Percentiles rank a stretch among this genome's conserved stretches.
phyloP scores from a whole-genome alignment of 2,888 invertebrate genomes.

The Encarsia formosa region DNA sequence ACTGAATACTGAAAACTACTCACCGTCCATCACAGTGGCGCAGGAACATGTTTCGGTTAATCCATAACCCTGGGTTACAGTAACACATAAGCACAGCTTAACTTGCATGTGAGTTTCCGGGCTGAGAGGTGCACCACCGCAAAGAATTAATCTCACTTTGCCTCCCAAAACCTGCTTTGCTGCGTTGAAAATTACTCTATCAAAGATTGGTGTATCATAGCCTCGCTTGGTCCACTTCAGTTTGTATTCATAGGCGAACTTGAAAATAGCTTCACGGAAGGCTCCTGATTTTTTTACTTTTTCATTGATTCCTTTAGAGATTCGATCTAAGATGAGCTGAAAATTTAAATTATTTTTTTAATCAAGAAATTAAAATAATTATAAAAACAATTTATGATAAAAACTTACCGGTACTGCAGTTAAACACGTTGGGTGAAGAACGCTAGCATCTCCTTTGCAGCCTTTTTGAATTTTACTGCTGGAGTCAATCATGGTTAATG shows the following conservation, averaged over 20 bases:
- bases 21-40: slow-evolving; percentile 79
- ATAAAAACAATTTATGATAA: no score
- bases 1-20: no score
- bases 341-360: slow-evolving; percentile 26
- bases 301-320: slow-evolving; percentile 95
- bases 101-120: slow-evolving; percentile 94
- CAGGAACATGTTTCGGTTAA: slow-evolving; percentile 95
- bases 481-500: slow-evolving; percentile 85
- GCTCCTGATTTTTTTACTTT: slow-evolving; percentile 80
- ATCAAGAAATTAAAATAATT: slow-evolving; percentile 1
- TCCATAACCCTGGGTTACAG: slow-evolving; percentile 91
- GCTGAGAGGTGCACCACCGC: slow-evolving; percentile 93
- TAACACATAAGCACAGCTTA: slow-evolving; percentile 84
- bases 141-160: slow-evolving; percentile 78
- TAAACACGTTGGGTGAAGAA: slow-evolving; percentile 88
- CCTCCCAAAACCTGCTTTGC: slow-evolving; percentile 82
- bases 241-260: slow-evolving; percentile 94
- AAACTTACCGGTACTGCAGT: slow-evolving; percentile 86
- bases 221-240: slow-evolving; percentile 77
- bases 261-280: slow-evolving; percentile 80
- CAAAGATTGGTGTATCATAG: slow-evolving; percentile 75
- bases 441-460: slow-evolving; percentile 88
- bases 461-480: slow-evolving; percentile 96
- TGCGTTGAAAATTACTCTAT: slow-evolving; percentile 57
- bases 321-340: slow-evolving; percentile 92